These are phyloP conservation scores for Hydrophis major DNA, from an alignment of 2,797 vertebrate genomes.

Conservation along the genomic window DNA sequence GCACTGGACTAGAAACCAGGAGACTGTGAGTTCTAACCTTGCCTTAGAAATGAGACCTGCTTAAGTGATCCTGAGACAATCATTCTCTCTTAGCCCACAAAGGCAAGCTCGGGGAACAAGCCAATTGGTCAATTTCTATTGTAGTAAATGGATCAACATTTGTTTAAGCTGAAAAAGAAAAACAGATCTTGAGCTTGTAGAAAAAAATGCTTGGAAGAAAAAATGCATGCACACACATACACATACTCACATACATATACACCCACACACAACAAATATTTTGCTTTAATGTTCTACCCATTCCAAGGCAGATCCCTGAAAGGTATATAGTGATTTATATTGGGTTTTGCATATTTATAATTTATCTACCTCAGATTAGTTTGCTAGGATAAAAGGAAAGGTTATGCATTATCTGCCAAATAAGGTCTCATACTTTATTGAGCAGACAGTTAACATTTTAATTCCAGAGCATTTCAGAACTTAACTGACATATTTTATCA, in stretches of 20 bases:
- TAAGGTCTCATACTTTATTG: background rate
- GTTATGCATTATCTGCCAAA: background rate
- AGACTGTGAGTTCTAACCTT: background rate
- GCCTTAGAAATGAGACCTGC: background rate
- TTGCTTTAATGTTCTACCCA: background rate
- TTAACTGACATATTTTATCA: background rate
- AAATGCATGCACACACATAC: background rate
- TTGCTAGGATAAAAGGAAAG: background rate
- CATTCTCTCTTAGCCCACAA: background rate
- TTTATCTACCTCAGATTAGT: background rate
- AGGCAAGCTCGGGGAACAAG: background rate
- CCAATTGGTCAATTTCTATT: background rate
- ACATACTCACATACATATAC: fast-evolving
- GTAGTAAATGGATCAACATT: background rate
- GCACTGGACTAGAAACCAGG: background rate
- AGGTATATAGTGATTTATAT: background rate
- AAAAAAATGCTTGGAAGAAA: background rate
- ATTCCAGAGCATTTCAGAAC: background rate
- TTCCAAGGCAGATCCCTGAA: background rate
- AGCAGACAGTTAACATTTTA: background rate
- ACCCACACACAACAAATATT: background rate
- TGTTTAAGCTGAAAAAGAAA: background rate
- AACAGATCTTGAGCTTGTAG: background rate
- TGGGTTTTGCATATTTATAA: background rate
- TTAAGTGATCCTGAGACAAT: background rate